These are phyloP conservation scores for Ibidorhyncha struthersii DNA, from an alignment of 2,113 vertebrate genomes.

Conservation along the genomic window DNA sequence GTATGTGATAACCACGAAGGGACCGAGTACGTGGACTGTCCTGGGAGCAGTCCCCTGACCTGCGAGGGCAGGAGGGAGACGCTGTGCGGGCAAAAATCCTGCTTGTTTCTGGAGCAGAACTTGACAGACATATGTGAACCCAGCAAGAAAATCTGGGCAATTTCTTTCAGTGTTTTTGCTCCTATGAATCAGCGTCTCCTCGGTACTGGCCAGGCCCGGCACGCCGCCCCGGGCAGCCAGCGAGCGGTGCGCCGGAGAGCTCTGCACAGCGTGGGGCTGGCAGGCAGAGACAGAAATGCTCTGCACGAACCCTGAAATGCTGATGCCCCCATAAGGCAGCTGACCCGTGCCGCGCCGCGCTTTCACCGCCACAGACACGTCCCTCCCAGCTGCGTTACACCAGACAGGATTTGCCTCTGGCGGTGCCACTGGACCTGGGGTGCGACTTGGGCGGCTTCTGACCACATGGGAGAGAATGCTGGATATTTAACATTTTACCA, in stretches of 20 bases:
- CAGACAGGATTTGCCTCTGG: fast-evolving
- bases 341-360: fast-evolving
- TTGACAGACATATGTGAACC: fast-evolving
- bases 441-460: not conserved
- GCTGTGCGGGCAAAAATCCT: not conserved
- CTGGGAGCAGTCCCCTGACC: not conserved
- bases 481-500: not conserved
- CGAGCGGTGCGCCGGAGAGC: not conserved
- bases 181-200: not conserved
- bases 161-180: not conserved
- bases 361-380: fast-evolving
- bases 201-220: not conserved
- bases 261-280: not conserved
- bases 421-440: not conserved
- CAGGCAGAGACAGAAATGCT: not conserved
- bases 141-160: not conserved
- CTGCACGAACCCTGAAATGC: fast-evolving
- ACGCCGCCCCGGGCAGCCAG: fast-evolving
- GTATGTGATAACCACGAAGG: not conserved
- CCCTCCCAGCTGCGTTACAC: fast-evolving
- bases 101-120: not conserved
- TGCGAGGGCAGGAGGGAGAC: not conserved
- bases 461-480: not conserved
- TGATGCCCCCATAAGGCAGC: fast-evolving
- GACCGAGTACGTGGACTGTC: fast-evolving